Evolutionary conservation across 92 coral and sea anemone species (phyloP).

Genomic region (Zoanthus sociatus): DNA sequence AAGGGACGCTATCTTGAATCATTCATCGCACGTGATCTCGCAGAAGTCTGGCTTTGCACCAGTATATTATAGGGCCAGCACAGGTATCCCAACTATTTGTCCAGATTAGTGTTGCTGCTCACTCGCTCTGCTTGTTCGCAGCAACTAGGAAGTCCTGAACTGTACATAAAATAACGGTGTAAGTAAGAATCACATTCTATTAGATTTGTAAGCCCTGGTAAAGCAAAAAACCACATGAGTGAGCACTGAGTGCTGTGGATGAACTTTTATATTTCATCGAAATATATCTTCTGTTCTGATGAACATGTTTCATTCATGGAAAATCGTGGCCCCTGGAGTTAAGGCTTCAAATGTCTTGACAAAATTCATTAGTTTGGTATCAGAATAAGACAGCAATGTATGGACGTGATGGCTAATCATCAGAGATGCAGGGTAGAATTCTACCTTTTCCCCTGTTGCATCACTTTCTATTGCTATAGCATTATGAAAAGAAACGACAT

Average conservation of each 20-base stretch:
- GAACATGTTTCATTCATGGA: not conserved
- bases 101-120: too few species aligned
- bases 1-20: too few species aligned
- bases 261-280: not conserved
- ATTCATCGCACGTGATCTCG: too few species aligned
- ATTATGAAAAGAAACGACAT: not conserved
- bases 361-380: conserved; percentile 4
- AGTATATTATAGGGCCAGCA: too few species aligned
- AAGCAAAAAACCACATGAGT: conserved; percentile 5
- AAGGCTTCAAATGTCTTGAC: not conserved
- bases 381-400: not conserved
- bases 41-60: too few species aligned
- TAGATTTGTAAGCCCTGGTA: conserved; percentile 40
- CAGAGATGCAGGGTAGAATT: not conserved
- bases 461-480: not conserved
- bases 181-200: conserved; percentile 45
- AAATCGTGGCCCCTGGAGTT: not conserved
- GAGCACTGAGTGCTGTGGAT: not conserved
- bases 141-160: not conserved
- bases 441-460: not conserved
- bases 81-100: too few species aligned
- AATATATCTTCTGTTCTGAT: not conserved
- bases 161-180: not conserved
- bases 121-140: too few species aligned
- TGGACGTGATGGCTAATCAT: conserved; percentile 19